phyloP scores from a whole-genome alignment of 2,797 vertebrate genomes.

The Loriculus beryllinus region DNA sequence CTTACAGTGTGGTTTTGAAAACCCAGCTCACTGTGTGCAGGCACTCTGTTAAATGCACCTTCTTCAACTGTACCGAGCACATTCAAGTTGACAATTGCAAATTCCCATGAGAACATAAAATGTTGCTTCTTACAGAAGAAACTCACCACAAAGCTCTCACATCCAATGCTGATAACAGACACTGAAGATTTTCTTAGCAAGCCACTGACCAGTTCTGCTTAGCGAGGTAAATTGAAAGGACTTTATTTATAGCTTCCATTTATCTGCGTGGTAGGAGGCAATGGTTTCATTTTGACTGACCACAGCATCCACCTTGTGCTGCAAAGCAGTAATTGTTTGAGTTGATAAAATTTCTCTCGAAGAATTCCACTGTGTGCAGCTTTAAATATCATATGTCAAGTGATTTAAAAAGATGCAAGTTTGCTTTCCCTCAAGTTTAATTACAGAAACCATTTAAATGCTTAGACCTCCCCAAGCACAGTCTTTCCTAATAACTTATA shows the following conservation, averaged over 20 bases:
- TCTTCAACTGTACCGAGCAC: not conserved
- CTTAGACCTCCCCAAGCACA: not conserved
- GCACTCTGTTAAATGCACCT: not conserved
- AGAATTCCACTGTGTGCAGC: slow-evolving; percentile 26
- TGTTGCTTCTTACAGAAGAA: not conserved
- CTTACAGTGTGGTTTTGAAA: not conserved
- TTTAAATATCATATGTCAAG: slow-evolving; percentile 31
- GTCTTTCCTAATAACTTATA: not conserved
- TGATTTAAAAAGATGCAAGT: not conserved
- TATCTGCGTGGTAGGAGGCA: not conserved
- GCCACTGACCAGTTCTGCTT: not conserved
- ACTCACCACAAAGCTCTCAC: not conserved
- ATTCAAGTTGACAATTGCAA: not conserved
- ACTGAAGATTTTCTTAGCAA: not conserved
- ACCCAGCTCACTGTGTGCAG: not conserved
- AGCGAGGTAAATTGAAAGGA: not conserved
- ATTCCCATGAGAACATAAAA: not conserved
- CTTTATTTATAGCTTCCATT: not conserved
- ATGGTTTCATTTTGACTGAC: not conserved
- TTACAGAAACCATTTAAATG: not conserved
- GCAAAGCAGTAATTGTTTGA: slow-evolving; percentile 23
- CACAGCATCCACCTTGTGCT: not conserved
- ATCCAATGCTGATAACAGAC: not conserved
- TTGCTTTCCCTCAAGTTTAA: not conserved
- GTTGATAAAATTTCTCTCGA: slow-evolving; percentile 49